These are phyloP conservation scores for Megalopta genalis DNA, from an alignment of 1,140 invertebrate genomes.

Conservation along the genomic window DNA sequence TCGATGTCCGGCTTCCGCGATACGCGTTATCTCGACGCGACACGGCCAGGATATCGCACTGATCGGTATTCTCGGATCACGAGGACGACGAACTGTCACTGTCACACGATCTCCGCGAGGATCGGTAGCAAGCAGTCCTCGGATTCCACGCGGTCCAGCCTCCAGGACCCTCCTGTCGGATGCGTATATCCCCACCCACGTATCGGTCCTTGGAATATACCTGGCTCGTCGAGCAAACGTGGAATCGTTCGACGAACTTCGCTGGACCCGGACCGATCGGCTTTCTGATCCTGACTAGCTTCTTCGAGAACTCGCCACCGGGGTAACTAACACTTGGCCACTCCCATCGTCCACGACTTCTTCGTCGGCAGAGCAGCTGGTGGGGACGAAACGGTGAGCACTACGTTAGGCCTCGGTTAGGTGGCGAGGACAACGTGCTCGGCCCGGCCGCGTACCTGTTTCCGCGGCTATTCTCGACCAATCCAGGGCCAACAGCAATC, in stretches of 20 bases:
- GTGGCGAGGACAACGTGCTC: constrained; percentile 20
- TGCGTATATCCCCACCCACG: background rate
- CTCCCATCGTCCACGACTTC: constrained; percentile 52
- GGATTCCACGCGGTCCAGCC: background rate
- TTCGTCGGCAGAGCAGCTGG: background rate
- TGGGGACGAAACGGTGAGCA: background rate
- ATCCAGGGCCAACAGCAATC: background rate
- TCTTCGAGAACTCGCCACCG: constrained; percentile 29
- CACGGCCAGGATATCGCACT: no score
- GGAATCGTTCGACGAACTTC: background rate
- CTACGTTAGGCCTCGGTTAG: background rate
- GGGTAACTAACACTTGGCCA: constrained; percentile 66
- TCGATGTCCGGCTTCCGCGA: no score
- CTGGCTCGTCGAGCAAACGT: constrained; percentile 4
- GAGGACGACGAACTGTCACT: no score
- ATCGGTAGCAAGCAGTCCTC: no score
- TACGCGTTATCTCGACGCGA: no score
- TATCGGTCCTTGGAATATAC: background rate
- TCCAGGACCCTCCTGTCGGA: no score
- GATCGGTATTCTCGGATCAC: no score
- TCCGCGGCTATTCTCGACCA: background rate
- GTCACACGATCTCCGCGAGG: no score
- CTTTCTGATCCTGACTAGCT: constrained; percentile 63
- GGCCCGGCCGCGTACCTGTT: constrained; percentile 23
- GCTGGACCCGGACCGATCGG: constrained; percentile 45